These are phyloP conservation scores for Megaceryle maxima DNA, from an alignment of 2,113 vertebrate species.

Conservation along the genomic window DNA sequence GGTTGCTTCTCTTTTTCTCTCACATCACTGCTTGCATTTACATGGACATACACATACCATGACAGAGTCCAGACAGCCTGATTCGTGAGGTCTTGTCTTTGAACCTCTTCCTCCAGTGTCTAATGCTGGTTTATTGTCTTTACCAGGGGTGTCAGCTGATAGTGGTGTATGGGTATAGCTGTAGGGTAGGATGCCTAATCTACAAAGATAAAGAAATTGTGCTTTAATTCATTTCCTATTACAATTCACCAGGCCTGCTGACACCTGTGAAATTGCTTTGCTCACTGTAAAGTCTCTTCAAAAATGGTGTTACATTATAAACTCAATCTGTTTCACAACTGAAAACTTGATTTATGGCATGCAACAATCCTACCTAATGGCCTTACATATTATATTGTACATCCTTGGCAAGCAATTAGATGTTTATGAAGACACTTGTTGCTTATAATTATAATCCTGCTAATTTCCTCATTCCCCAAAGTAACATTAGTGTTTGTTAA, in stretches of 20 bases:
- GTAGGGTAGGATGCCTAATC: not conserved
- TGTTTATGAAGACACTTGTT: conserved; percentile 72
- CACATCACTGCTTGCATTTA: not conserved
- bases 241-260: not conserved
- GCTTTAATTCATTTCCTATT: not conserved
- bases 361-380: not conserved
- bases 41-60: not conserved
- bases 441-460: conserved; percentile 56
- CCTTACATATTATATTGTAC: conserved; percentile 1
- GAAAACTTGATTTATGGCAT: conserved; percentile 22
- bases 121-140: not conserved
- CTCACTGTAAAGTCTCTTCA: not conserved
- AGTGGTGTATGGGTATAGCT: not conserved
- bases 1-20: not conserved
- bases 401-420: conserved; percentile 50
- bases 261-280: not conserved
- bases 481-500: conserved; percentile 60
- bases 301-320: not conserved
- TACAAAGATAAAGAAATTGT: not conserved
- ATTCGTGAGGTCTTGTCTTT: not conserved
- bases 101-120: not conserved
- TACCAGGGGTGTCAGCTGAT: not conserved
- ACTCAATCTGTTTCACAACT: not conserved
- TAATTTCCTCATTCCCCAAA: conserved; percentile 64
- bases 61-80: not conserved